Conservation (phyloP, 1,140 invertebrate species). For the Drosophila pandora region DNA sequence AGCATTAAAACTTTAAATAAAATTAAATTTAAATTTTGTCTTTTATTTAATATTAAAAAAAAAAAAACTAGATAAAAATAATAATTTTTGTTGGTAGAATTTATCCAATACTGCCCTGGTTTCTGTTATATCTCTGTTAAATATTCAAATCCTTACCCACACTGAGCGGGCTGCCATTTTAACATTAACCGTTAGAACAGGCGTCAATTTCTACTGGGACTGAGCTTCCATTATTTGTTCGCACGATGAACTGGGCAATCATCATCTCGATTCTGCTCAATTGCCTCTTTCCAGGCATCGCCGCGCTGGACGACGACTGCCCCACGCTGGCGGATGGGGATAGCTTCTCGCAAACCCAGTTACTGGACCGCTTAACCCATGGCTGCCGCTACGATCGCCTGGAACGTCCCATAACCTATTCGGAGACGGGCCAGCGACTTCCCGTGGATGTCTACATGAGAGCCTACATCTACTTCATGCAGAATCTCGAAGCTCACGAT, state of each 20-base stretch:
- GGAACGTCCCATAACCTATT: constrained; percentile 86
- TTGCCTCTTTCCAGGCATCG: constrained; percentile 11
- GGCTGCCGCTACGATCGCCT: constrained; percentile 91
- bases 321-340: constrained; percentile 85
- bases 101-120: background rate
- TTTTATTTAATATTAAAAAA: background rate
- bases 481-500: constrained; percentile 90
- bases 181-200: constrained; percentile 23
- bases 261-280: constrained; percentile 54
- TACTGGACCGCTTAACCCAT: constrained; percentile 88
- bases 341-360: constrained; percentile 89
- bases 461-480: constrained; percentile 90
- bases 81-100: too few species aligned
- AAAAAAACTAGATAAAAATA: background rate
- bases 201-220: background rate
- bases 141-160: background rate
- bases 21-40: background rate
- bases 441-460: constrained; percentile 88
- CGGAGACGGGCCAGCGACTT: constrained; percentile 65
- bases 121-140: background rate
- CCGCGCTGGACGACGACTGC: constrained; percentile 83
- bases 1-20: too few species aligned
- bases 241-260: constrained; percentile 44
- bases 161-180: constrained; percentile 18
- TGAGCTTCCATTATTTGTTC: constrained; percentile 6